phyloP scores from a whole-genome alignment of 2,113 vertebrate genomes.

The Larimichthys polyactis region DNA sequence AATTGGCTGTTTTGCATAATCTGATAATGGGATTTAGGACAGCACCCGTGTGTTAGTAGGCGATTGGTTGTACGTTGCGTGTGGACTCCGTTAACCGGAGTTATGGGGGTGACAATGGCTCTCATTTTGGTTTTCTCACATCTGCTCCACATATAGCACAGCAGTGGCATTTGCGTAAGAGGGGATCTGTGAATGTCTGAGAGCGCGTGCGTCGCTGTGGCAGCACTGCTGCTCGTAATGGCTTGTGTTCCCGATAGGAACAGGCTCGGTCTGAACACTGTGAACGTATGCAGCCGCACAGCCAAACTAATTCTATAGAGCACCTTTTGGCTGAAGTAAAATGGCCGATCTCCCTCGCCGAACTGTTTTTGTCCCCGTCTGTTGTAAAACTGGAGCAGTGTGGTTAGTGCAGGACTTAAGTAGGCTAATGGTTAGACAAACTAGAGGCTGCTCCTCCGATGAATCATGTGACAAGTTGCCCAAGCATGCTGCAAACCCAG shows the following conservation, averaged over 20 bases:
- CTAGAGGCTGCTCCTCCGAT: background rate
- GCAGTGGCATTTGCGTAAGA: conserved; percentile 65
- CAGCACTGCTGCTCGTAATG: conserved; percentile 31
- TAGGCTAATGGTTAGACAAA: conserved; percentile 49
- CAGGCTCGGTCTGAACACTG: background rate
- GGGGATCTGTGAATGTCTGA: conserved; percentile 20
- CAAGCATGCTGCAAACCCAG: background rate
- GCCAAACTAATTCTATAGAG: conserved; percentile 8
- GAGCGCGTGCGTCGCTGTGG: background rate
- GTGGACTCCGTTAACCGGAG: background rate
- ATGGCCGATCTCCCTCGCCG: conserved; percentile 15
- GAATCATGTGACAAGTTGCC: conserved; percentile 25
- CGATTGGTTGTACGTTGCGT: background rate
- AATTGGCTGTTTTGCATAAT: conserved; percentile 33
- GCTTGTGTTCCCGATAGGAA: conserved; percentile 17
- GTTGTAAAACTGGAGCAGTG: conserved; percentile 10
- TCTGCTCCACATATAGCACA: conserved; percentile 64
- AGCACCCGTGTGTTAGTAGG: background rate
- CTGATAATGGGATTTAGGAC: conserved; percentile 28
- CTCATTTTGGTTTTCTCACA: conserved; percentile 54
- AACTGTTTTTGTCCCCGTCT: conserved; percentile 1
- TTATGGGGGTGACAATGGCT: conserved; percentile 9
- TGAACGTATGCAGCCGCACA: conserved; percentile 30
- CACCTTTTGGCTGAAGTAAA: conserved; percentile 30
- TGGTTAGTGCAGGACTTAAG: background rate